Evolutionary conservation across 1,140 invertebrate species (phyloP).

Genomic region (Drosophila biarmipes): DNA sequence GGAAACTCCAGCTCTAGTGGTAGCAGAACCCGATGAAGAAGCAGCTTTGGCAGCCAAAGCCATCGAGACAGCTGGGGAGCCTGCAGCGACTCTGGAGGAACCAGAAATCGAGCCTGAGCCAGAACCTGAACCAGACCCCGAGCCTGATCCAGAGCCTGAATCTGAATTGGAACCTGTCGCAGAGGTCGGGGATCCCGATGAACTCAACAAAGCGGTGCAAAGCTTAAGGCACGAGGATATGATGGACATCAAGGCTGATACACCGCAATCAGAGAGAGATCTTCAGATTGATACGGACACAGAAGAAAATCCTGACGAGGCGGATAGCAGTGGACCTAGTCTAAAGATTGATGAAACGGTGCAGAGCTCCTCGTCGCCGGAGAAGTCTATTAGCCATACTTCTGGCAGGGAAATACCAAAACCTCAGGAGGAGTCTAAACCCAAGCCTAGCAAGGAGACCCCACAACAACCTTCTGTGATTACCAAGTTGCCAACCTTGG

Average conservation of each 20-base stretch:
- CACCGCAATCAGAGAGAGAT: conserved; percentile 92
- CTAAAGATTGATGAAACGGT: conserved; percentile 77
- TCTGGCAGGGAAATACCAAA: conserved; percentile 7
- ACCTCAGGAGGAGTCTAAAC: neutral
- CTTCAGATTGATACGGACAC: conserved; percentile 94
- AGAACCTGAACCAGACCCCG: conserved; percentile 10
- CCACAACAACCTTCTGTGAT: conserved; percentile 61
- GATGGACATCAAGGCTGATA: conserved; percentile 91
- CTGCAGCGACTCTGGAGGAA: conserved; percentile 50
- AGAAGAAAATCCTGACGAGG: conserved; percentile 89
- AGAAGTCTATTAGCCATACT: conserved; percentile 12
- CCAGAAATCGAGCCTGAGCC: conserved; percentile 42
- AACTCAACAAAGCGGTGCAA: conserved; percentile 91
- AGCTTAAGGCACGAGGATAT: conserved; percentile 90
- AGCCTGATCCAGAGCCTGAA: conserved; percentile 33
- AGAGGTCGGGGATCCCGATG: conserved; percentile 87
- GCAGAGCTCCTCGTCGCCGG: conserved; percentile 37
- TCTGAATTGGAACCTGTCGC: conserved; percentile 42
- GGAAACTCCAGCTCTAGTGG: conserved; percentile 47
- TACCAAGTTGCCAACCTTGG: conserved; percentile 58
- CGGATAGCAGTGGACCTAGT: conserved; percentile 77
- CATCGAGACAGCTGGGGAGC: conserved; percentile 66
- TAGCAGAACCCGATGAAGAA: conserved; percentile 74
- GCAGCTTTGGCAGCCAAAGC: conserved; percentile 75
- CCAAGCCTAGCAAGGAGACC: neutral